A percentile compares a stretch with the other conserved stretches of the same genome.
phyloP scores from a whole-genome alignment of 2,888 invertebrate genomes.

The Agrenia bidenticulata region DNA sequence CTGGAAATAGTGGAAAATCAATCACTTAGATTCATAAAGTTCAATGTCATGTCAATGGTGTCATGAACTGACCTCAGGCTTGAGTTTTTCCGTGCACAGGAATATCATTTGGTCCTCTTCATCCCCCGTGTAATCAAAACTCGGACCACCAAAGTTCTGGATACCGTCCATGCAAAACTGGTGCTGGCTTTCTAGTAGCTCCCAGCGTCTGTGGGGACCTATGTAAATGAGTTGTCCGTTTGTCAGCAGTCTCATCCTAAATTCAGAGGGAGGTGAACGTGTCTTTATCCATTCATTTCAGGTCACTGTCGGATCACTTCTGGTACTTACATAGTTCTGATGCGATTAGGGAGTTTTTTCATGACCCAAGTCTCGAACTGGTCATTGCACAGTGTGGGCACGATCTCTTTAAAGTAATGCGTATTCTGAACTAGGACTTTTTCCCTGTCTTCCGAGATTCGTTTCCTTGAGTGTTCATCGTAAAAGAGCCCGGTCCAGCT shows the following conservation, averaged over 20 bases:
- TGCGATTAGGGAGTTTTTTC: no score
- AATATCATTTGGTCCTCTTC: constrained; percentile 4
- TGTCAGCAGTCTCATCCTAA: constrained; percentile 3
- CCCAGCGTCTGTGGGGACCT: not conserved
- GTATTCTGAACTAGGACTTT: not conserved
- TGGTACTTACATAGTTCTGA: no score
- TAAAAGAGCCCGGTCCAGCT: not conserved
- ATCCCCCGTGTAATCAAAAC: not conserved
- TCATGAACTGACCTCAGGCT: not conserved
- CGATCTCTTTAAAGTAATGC: not conserved
- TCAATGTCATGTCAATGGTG: no score
- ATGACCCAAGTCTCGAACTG: no score
- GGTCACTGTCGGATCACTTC: no score
- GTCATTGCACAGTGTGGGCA: no score
- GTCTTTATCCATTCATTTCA: no score
- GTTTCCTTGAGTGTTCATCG: not conserved
- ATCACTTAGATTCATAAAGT: no score
- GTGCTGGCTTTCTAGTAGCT: not conserved
- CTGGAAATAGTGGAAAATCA: no score
- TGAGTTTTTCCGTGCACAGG: not conserved
- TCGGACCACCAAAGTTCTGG: not conserved
- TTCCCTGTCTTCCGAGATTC: not conserved
- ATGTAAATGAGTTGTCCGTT: constrained; percentile 8
- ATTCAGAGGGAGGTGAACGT: no score
- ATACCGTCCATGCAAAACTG: no score